Evolutionary conservation across 2,113 vertebrate genomes (phyloP).

Genomic region (Macquaria ambigua): DNA sequence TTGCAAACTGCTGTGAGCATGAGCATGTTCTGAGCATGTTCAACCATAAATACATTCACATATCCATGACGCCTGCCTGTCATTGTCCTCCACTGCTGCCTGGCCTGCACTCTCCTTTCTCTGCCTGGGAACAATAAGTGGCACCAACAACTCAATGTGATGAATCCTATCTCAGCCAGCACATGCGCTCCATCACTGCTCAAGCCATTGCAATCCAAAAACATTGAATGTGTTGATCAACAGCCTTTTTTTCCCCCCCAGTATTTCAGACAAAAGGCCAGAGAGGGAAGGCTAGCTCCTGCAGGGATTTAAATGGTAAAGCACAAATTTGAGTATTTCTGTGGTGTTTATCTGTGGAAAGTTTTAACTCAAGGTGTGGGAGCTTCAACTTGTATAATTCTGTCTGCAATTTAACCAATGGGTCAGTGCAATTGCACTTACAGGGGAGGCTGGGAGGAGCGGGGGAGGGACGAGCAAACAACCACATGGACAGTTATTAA

Average conservation of each 20-base stretch:
- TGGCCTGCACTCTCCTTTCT: slow-evolving; percentile 57
- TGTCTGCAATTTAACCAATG: neutral
- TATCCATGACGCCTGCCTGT: slow-evolving; percentile 11
- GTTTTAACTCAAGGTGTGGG: neutral
- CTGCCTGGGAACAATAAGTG: slow-evolving; percentile 63
- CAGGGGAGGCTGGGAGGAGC: too few relatives aligned
- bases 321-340: neutral
- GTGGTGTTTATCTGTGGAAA: neutral
- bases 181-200: slow-evolving; percentile 63
- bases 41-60: slow-evolving; percentile 23
- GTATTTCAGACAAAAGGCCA: slow-evolving; percentile 50
- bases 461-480: too few relatives aligned
- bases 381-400: neutral
- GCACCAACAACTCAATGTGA: slow-evolving; percentile 57
- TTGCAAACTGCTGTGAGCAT: slow-evolving; percentile 4
- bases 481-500: too few relatives aligned
- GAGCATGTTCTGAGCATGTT: slow-evolving; percentile 18
- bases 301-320: neutral
- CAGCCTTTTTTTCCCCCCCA: slow-evolving; percentile 21
- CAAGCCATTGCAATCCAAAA: slow-evolving; percentile 37
- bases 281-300: slow-evolving; percentile 2
- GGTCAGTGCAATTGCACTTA: neutral
- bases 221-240: slow-evolving; percentile 62
- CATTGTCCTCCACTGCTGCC: slow-evolving; percentile 12
- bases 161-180: slow-evolving; percentile 75